Base-by-base conservation (phyloP, 2,113 vertebrate genomes). In the Vanacampus margaritifer region DNA sequence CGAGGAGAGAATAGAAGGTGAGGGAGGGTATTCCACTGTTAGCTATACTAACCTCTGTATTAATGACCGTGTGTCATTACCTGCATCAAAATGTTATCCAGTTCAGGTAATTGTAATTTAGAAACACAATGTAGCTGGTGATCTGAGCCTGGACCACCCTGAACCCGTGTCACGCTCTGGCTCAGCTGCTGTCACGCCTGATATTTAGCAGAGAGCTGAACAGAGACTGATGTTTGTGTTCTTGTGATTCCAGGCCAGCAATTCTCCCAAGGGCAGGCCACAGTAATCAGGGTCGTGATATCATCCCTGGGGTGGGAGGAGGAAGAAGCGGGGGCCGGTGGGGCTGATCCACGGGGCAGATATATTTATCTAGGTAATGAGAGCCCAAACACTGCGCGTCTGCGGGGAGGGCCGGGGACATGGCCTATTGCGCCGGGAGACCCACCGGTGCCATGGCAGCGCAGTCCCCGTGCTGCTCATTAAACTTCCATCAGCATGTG, bases 391-490 rank as follows among this genome's bases (percentile, higher is more conserved):
- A 91, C 83, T 76, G 84, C 62, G 67, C 74, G 87, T 86, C 86
- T 82, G 74, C 63, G 57, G 87, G 87, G 82, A 86, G 82, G 83
- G 80, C 74, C 59, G 39, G 79, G 86, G 87, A 89, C 92, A 91
- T 87, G 91, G 91, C 89, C 89, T 64, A 12, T 82, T 84, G 87
- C 70, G 14, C 56, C 24, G 85, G 78, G 83, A 87, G 90, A 89
- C 80, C 70, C 76, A 63, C 69, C 82, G 89, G 87, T 91, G 75
- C 91, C 76, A 87, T 90, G 89, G 91, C 79, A 91, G 82, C 90
- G 43, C 75, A 13, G 89, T 94, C 95, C 94, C 94, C 88, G 84
- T 60, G 91, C 93, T 93, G 91, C 94, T 95, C 94, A 95, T 95
- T 95, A 95, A 91, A 92, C 87, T 88, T 92, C 93, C 91, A 89